These are phyloP conservation scores for Marmota flaviventris DNA, from an alignment of 2,113 vertebrate genomes.

Conservation along the genomic window DNA sequence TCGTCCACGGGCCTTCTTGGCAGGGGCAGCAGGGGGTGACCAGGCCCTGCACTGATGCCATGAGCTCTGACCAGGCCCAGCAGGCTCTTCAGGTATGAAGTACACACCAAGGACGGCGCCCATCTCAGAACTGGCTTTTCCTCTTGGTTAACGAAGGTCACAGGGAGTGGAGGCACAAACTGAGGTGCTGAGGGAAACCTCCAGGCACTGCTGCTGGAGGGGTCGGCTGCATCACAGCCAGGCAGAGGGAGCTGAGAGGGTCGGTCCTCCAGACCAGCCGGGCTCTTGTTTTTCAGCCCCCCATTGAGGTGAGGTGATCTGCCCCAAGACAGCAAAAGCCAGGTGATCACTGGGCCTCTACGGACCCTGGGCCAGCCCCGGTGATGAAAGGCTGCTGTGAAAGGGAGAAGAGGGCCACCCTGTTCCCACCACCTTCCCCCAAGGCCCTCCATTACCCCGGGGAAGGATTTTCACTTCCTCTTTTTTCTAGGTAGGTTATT, in stretches of 20 bases:
- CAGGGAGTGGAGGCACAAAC: constrained; percentile 81
- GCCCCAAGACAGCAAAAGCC: constrained; percentile 6
- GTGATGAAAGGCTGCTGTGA: neutral
- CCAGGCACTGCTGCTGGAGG: neutral
- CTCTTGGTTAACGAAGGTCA: constrained; percentile 85
- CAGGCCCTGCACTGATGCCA: constrained; percentile 87
- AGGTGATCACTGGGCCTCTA: neutral
- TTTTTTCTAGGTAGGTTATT: neutral
- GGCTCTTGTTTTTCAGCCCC: neutral
- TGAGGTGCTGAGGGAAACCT: constrained; percentile 72
- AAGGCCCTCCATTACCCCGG: neutral
- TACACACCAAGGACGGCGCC: constrained; percentile 79
- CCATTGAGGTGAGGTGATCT: neutral
- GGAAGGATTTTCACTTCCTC: neutral
- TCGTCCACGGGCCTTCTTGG: constrained; percentile 70
- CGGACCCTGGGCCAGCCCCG: neutral
- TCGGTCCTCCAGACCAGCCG: neutral
- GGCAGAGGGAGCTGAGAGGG: neutral
- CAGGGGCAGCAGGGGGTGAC: constrained; percentile 85
- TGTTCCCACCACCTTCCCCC: neutral
- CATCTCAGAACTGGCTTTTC: constrained; percentile 84
- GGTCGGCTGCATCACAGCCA: neutral
- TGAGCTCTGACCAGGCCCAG: constrained; percentile 87
- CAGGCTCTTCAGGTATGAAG: constrained; percentile 79
- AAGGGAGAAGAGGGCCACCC: neutral